Percentiles rank a stretch among this genome's conserved stretches.
Conservation (phyloP, 2,888 invertebrate species). For the Agrypnus murinus region DNA sequence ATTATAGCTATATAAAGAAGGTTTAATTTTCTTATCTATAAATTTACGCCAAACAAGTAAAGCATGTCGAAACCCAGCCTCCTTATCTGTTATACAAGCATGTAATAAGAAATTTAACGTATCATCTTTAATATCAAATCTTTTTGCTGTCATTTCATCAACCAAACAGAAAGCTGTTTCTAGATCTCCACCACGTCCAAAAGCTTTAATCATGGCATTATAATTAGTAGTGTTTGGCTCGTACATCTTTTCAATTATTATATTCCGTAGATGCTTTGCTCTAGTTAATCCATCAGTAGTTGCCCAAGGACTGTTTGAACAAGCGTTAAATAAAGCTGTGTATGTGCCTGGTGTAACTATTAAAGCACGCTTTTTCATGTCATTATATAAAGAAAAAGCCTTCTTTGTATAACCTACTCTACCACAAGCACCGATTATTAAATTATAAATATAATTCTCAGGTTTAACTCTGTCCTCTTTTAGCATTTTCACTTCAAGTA, state of each 20-base stretch:
- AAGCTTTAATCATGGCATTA: constrained; percentile 94
- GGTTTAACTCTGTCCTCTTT: constrained; percentile 87
- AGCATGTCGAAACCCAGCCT: constrained; percentile 87
- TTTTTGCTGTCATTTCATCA: constrained; percentile 86
- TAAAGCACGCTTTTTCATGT: constrained; percentile 86
- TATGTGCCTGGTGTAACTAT: constrained; percentile 81
- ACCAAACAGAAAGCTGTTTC: constrained; percentile 85
- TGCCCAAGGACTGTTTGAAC: constrained; percentile 84
- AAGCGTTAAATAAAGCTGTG: constrained; percentile 91
- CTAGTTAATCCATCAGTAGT: constrained; percentile 78
- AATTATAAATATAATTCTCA: constrained; percentile 84
- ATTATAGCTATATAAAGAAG: constrained; percentile 85
- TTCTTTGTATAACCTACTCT: constrained; percentile 89
- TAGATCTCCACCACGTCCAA: constrained; percentile 87
- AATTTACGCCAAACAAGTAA: constrained; percentile 92
- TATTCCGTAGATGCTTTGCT: constrained; percentile 78
- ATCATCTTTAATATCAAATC: constrained; percentile 76
- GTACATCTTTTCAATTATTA: constrained; percentile 81
- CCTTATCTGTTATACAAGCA: constrained; percentile 86
- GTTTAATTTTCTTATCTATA: constrained; percentile 77
- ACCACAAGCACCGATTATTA: constrained; percentile 89
- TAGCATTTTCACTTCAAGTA: constrained; percentile 85
- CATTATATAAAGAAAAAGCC: constrained; percentile 87
- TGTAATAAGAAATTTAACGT: constrained; percentile 89
- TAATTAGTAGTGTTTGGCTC: constrained; percentile 85